Evolutionary conservation across 2,113 vertebrate species (phyloP).

Genomic region (Tympanuchus pallidicinctus): DNA sequence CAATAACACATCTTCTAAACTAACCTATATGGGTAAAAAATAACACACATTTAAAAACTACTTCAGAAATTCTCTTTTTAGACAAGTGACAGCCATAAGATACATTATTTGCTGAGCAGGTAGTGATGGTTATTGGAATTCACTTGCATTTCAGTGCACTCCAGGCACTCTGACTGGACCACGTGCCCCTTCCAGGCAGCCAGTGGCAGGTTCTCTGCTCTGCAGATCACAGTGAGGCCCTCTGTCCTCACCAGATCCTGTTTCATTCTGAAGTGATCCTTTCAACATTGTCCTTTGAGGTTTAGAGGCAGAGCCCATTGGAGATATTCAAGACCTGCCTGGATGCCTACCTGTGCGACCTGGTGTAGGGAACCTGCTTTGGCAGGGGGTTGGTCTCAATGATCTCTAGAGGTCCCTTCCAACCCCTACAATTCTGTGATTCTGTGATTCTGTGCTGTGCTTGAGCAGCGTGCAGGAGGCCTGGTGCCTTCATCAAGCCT

Average conservation of each 20-base stretch:
- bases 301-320: not conserved
- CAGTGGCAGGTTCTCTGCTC: rapidly evolving
- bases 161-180: not conserved
- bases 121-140: not conserved
- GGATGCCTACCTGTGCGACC: no score
- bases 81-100: rapidly evolving
- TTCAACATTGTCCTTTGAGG: not conserved
- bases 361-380: no score
- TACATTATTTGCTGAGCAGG: not conserved
- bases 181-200: rapidly evolving
- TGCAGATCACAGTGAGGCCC: not conserved
- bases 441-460: not conserved
- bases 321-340: no score
- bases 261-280: not conserved
- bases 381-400: no score
- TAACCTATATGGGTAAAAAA: not conserved
- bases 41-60: not conserved
- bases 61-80: not conserved
- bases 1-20: not conserved
- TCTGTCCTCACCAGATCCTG: not conserved
- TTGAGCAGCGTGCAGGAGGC: not conserved
- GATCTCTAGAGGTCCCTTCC: no score
- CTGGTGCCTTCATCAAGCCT: not conserved
- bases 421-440: no score
- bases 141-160: not conserved